These are phyloP conservation scores for Epizoanthus fatuus DNA, from an alignment of 92 coral and sea anemone genomes.

Conservation along the genomic window DNA sequence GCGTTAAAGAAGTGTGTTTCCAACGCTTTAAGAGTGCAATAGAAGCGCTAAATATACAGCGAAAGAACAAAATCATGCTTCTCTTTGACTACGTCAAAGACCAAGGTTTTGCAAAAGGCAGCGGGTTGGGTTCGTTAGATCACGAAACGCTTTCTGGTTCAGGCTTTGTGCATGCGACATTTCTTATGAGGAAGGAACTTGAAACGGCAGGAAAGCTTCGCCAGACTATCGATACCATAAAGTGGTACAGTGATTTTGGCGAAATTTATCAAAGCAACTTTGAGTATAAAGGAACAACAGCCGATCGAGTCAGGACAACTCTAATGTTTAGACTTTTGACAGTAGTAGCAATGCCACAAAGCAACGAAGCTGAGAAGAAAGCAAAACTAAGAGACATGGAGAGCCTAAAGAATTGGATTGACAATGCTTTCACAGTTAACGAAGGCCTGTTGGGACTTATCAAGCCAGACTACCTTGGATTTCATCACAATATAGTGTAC, in stretches of 20 bases:
- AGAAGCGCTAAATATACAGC: no score
- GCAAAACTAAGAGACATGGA: slow-evolving; percentile 77
- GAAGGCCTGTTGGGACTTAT: slow-evolving; percentile 10
- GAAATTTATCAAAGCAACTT: slow-evolving; percentile 2
- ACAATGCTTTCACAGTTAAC: slow-evolving; percentile 45
- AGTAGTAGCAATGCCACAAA: slow-evolving; percentile 69
- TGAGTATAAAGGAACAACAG: slow-evolving; percentile 72
- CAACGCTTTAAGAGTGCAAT: neutral
- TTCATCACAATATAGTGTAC: neutral
- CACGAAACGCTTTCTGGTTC: slow-evolving; percentile 35
- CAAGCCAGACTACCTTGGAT: slow-evolving; percentile 63
- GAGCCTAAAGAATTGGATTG: slow-evolving; percentile 45
- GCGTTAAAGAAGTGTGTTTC: neutral
- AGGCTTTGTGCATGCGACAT: slow-evolving; percentile 44
- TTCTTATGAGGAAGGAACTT: slow-evolving; percentile 23
- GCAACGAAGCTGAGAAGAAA: slow-evolving; percentile 19
- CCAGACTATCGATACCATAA: slow-evolving; percentile 10
- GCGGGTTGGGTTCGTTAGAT: slow-evolving; percentile 46
- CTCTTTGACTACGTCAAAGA: slow-evolving; percentile 36
- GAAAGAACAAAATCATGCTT: neutral
- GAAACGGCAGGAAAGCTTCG: neutral
- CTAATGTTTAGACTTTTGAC: slow-evolving; percentile 74
- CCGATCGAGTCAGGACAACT: slow-evolving; percentile 81
- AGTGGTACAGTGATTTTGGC: slow-evolving; percentile 32
- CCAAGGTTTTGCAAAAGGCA: slow-evolving; percentile 50